Conservation (phyloP, 2,888 invertebrate species). For the Ophioninae sp. region DNA sequence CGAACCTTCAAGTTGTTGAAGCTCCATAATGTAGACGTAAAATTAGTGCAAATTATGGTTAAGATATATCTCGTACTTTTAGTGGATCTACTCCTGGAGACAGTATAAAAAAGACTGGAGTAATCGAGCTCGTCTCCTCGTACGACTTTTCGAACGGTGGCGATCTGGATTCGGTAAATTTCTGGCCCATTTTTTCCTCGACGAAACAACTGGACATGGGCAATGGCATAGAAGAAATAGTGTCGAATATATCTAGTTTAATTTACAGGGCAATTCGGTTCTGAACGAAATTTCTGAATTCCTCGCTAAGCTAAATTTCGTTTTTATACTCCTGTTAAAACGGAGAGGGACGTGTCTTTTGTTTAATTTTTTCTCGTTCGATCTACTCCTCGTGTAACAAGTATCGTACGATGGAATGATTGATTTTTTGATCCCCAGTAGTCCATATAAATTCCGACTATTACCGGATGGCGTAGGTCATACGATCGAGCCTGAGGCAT, state of each 20-base stretch:
- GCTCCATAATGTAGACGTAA: too few species aligned
- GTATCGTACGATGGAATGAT: too few species aligned
- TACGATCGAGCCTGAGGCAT: slow-evolving; percentile 94
- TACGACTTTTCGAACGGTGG: slow-evolving; percentile 93
- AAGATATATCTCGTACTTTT: background rate
- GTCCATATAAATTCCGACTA: background rate
- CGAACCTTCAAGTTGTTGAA: too few species aligned
- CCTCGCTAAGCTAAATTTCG: too few species aligned
- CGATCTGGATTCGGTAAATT: slow-evolving; percentile 90
- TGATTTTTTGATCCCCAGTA: too few species aligned
- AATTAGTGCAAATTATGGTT: too few species aligned
- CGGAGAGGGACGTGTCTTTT: too few species aligned
- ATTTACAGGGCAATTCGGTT: too few species aligned
- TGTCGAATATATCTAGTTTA: background rate
- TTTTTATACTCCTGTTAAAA: too few species aligned
- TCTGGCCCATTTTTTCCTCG: slow-evolving; percentile 92
- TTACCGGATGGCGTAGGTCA: slow-evolving; percentile 94
- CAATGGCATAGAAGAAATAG: slow-evolving; percentile 7
- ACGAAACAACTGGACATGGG: slow-evolving; percentile 86
- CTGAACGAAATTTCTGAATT: too few species aligned
- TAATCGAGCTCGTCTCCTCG: slow-evolving; percentile 91
- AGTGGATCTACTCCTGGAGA: slow-evolving; percentile 96
- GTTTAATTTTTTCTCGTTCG: too few species aligned
- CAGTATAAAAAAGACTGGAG: slow-evolving; percentile 96
- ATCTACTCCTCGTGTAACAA: too few species aligned